These are phyloP conservation scores for Athripsodes cinereus DNA, from an alignment of 2,888 invertebrate genomes.

Conservation along the genomic window DNA sequence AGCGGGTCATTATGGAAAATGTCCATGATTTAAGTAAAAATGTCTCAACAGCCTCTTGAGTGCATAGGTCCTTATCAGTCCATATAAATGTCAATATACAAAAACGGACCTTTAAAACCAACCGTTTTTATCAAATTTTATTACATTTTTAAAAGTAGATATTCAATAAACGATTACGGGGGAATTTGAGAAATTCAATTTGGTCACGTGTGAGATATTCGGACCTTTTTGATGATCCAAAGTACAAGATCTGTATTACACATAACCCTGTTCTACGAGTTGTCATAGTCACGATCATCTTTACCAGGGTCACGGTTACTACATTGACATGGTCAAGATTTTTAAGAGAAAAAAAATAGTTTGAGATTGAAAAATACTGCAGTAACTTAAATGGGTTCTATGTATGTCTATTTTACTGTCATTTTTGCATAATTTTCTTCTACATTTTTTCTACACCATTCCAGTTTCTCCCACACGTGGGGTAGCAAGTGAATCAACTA, in stretches of 20 bases:
- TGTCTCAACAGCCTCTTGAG: too few relatives aligned
- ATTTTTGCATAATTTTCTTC: background rate
- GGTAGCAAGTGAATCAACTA: too few relatives aligned
- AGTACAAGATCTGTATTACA: background rate
- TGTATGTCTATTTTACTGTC: background rate
- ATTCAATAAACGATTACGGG: background rate
- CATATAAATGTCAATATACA: too few relatives aligned
- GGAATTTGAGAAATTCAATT: background rate
- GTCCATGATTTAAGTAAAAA: too few relatives aligned
- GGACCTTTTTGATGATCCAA: background rate
- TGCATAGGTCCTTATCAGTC: too few relatives aligned
- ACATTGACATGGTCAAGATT: background rate
- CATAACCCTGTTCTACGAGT: background rate
- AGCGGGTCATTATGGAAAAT: too few relatives aligned
- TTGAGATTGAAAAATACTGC: too few relatives aligned
- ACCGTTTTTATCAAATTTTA: background rate
- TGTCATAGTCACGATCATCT: background rate
- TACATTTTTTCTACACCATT: too few relatives aligned
- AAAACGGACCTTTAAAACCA: background rate
- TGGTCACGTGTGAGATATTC: background rate
- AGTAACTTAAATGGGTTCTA: background rate
- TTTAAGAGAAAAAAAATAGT: background rate
- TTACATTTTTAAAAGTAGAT: background rate
- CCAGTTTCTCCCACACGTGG: too few relatives aligned
- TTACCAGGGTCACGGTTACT: background rate